Conservation (phyloP, 2,113 vertebrate species). For the Capricornis sumatraensis region DNA sequence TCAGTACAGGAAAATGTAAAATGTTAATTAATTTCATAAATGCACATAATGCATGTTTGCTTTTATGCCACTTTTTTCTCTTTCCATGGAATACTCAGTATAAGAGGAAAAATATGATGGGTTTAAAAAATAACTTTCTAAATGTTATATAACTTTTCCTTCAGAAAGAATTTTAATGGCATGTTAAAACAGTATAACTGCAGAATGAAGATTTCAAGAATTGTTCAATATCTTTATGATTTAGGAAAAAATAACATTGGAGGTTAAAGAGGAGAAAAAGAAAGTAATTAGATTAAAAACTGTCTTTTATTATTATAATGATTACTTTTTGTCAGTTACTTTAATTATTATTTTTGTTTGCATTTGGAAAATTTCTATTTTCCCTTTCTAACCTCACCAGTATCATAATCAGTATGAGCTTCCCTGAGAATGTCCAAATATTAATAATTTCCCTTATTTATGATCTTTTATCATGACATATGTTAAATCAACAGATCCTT, state of each 20-base stretch:
- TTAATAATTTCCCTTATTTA: background rate
- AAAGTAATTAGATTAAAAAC: background rate
- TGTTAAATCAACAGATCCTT: background rate
- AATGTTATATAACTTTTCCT: background rate
- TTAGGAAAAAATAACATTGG: background rate
- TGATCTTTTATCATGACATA: background rate
- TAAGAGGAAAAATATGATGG: background rate
- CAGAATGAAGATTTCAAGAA: background rate
- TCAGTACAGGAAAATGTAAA: background rate
- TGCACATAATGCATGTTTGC: background rate
- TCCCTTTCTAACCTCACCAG: background rate
- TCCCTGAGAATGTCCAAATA: background rate
- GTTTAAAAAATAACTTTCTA: background rate
- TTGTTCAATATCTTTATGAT: background rate
- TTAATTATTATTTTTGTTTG: background rate
- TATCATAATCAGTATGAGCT: too few species aligned
- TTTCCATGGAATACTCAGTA: background rate
- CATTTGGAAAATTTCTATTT: background rate
- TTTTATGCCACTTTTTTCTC: background rate
- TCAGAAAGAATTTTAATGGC: background rate
- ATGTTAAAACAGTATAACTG: background rate
- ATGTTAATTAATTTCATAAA: background rate
- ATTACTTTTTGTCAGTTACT: background rate
- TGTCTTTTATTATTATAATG: background rate
- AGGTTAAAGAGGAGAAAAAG: background rate